Evolutionary conservation across 2,113 vertebrate species (phyloP), one percentile per base, ranked within the genome.

Genomic region (Hiodon alosoides): DNA sequence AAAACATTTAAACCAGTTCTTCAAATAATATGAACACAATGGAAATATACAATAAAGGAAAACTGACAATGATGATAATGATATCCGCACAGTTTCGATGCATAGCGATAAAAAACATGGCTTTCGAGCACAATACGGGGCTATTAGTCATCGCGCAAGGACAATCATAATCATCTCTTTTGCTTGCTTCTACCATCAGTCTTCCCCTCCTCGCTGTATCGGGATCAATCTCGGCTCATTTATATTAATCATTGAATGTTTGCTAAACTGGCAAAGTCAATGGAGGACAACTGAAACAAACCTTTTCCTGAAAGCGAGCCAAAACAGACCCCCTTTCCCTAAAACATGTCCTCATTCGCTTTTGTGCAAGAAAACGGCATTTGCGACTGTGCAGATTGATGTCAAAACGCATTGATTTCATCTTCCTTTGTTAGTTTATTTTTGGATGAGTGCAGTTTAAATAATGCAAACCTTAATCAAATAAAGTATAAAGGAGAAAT

Each of bases 211-310:
- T 31, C 83, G 74, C 77, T 82, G 80, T 89, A 94, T 91, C 92
- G 87, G 88, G 90, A 92, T 88, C 87, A 89, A 91, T 92, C 91
- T 89, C 75, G 83, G 72, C 85, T 92, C 90, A 78, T 95, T 94
- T 94, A 89, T 95, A 93, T 92, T 92, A 94, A 92, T 89, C 74
- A 60, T 84, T 81, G 86, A 82, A 83, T 92, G 87, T 92, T 93
- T 92, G 67, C 79, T 79, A 87, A 89, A 88, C 84, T 86, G 82
- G 76, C 85, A 90, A 90, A 90, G 89, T 90, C 87, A 88, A 79
- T 81, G 71, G 82, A 90, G 86, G 88, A 87, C 88, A 79, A 83
- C 13, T 73, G 81, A 81, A 87, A 87, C 82, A 83, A 83, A 79
- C 75, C 83, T 78, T 3, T 14, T 75, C 84, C 80, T 79, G 77